Percentiles rank a stretch among this genome's conserved stretches.
Conservation (phyloP, 2,888 invertebrate species). For the Anticlea derivata region DNA sequence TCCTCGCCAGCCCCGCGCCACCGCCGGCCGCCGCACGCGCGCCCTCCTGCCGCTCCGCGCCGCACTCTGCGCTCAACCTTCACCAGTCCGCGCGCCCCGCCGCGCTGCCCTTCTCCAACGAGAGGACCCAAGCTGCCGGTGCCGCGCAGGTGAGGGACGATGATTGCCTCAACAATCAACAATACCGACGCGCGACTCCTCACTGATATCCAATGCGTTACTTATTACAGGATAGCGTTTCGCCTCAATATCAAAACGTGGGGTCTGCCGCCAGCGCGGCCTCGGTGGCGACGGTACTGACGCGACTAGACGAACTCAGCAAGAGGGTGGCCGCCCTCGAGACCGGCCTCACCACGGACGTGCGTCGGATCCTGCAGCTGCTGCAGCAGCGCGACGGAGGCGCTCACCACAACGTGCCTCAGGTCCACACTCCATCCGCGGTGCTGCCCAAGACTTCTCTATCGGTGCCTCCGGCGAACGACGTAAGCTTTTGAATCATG, state of each 20-base stretch:
- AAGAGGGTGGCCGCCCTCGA: conserved; percentile 89
- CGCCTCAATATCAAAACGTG: conserved; percentile 79
- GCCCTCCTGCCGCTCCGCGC: conserved; percentile 75
- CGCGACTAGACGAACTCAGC: conserved; percentile 87
- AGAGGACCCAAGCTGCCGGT: conserved; percentile 60
- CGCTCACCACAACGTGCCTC: conserved; percentile 56
- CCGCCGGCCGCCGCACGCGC: conserved; percentile 58
- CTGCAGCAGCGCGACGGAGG: conserved; percentile 79
- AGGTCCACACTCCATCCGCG: conserved; percentile 68
- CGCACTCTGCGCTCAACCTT: conserved; percentile 76
- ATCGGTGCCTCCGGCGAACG: conserved; percentile 71
- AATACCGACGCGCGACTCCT: neutral
- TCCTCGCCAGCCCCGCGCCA: conserved; percentile 66
- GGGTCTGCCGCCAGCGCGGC: conserved; percentile 65
- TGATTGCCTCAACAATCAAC: neutral
- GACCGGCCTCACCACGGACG: conserved; percentile 88
- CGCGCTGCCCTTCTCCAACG: conserved; percentile 61
- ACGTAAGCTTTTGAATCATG: conserved; percentile 43
- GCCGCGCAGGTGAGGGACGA: conserved; percentile 24
- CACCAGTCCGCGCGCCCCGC: conserved; percentile 73
- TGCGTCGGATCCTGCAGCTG: conserved; percentile 88
- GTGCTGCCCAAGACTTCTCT: conserved; percentile 70
- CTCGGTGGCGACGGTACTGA: conserved; percentile 82
- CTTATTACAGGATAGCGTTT: conserved; percentile 70
- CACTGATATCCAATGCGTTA: neutral